These are phyloP conservation scores for Andricus grossulariae DNA, from an alignment of 1,140 invertebrate species.

Conservation along the genomic window DNA sequence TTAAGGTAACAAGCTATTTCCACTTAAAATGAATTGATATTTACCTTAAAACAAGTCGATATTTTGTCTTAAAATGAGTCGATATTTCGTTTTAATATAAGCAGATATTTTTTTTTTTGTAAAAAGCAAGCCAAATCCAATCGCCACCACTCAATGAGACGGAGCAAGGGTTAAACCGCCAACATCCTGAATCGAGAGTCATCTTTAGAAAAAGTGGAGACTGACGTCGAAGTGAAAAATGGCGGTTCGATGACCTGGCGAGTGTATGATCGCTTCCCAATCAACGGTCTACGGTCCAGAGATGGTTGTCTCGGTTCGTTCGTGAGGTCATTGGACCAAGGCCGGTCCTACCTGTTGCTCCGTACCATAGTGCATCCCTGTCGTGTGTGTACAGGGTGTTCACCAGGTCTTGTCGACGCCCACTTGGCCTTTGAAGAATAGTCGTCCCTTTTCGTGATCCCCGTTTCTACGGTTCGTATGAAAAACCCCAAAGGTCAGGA, in stretches of 20 bases:
- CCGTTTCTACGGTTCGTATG: slow-evolving; percentile 34
- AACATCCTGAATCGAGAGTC: background rate
- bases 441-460: slow-evolving; percentile 48
- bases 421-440: slow-evolving; percentile 53
- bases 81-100: too few species aligned
- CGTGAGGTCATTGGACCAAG: slow-evolving; percentile 67
- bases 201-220: background rate
- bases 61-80: too few species aligned
- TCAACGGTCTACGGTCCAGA: slow-evolving; percentile 41
- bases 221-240: slow-evolving; percentile 6
- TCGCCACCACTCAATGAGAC: too few species aligned
- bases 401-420: slow-evolving; percentile 43
- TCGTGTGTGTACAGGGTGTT: slow-evolving; percentile 30
- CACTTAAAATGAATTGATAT: too few species aligned
- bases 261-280: slow-evolving; percentile 35
- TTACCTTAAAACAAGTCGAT: too few species aligned
- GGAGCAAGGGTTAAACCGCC: background rate
- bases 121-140: too few species aligned
- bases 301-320: slow-evolving; percentile 40
- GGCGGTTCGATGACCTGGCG: slow-evolving; percentile 18
- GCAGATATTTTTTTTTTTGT: too few species aligned
- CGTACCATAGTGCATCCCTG: slow-evolving; percentile 38
- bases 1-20: too few species aligned
- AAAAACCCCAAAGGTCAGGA: slow-evolving; percentile 38
- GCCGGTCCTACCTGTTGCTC: slow-evolving; percentile 59